phyloP scores from a whole-genome alignment of 2,113 vertebrate species.

The Ia io region DNA sequence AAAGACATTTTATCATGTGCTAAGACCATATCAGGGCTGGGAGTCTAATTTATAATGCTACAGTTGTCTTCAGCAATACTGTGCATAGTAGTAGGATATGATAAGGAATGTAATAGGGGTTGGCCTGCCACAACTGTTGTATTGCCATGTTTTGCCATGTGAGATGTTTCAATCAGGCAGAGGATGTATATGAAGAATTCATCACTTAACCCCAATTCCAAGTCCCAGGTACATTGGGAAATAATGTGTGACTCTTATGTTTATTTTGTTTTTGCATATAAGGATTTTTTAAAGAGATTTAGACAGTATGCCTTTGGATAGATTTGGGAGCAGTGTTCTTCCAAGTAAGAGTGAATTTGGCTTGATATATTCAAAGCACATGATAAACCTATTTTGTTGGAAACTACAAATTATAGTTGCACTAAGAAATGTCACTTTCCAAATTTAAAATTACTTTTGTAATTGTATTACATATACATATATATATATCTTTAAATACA shows the following conservation, averaged over 20 bases:
- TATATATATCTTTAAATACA: not conserved
- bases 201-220: not conserved
- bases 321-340: not conserved
- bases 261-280: not conserved
- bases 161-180: not conserved
- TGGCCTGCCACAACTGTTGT: not conserved
- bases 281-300: not conserved
- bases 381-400: not conserved
- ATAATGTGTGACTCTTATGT: not conserved
- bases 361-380: not conserved
- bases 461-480: not conserved
- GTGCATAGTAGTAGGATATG: not conserved
- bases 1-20: not conserved
- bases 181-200: not conserved
- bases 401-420: not conserved
- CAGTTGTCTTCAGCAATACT: not conserved
- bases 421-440: not conserved
- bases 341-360: not conserved
- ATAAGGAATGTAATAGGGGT: not conserved
- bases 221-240: not conserved
- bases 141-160: not conserved
- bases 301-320: not conserved
- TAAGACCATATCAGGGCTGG: not conserved
- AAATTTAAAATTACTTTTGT: slow-evolving; percentile 22
- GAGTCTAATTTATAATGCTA: not conserved